Evolutionary conservation across 2,888 invertebrate genomes (phyloP), one percentile per base, ranked within the genome.

Genomic region (Drosophila multiciliata): DNA sequence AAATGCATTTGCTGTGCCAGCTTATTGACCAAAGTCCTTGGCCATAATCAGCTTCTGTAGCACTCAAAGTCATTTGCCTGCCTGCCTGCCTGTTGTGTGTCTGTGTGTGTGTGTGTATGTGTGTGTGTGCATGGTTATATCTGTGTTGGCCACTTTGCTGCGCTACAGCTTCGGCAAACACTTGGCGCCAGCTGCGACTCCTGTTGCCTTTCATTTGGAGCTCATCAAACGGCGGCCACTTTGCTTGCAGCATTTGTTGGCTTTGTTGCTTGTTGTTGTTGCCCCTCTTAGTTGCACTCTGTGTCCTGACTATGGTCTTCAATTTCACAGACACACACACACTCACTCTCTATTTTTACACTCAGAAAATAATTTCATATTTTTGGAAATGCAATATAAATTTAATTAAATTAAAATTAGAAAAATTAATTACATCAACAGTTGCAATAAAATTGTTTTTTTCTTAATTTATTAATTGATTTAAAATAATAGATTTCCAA

Each of bases 51-150:
- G 83, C 79, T 78, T 71, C 71, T 64, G 85, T 54, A 82, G 82
- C 84, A 87, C 87, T 84, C 70, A 82, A 87, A 84, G 84, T 80
- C 82, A 82, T 84, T 82, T 82, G 72, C 69, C 66, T 63, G 71
- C 70, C 71, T 26, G 9, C 40, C 40, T 65, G 29, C 32, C 20
- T 3, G 3, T 29, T 54, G 12, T 20, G 20, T 12, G 3, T 40
- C 7, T n/a, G 32, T 57, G 33, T 48, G 20, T 35, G 23, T 32
- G 20, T 20, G 15, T 54, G 15, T 52, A 40, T 55, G 23, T 48
- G 29, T 53, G 45, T 60, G 23, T 54, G 23, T 54, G 35, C 48
- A 6, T 29, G 54, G 23, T 23, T 38, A 26, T 35, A 48, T 71
- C 45, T 73, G 64, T 82, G 67, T 38, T 68, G 62, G 80, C 80